phyloP scores from a whole-genome alignment of 2,888 invertebrate species.

The Synergus japonicus region DNA sequence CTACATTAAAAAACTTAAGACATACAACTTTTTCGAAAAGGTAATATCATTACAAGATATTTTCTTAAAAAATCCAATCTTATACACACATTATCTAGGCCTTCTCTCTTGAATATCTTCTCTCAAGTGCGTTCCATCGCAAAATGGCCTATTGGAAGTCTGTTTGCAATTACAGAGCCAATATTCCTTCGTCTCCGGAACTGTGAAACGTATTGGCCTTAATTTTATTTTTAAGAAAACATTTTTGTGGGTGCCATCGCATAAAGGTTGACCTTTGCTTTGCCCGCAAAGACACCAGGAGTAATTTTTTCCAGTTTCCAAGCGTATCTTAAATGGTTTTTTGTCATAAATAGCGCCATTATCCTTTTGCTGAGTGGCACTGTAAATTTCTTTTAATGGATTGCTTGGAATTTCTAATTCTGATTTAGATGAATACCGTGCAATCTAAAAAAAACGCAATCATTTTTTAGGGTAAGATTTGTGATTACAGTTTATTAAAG shows the following conservation, averaged over 20 bases:
- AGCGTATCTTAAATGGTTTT: constrained; percentile 89
- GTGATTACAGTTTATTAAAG: not conserved
- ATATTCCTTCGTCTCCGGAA: constrained; percentile 92
- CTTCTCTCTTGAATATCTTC: constrained; percentile 49
- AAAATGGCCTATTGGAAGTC: constrained; percentile 94
- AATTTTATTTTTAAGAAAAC: constrained; percentile 85
- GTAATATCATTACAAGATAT: not conserved
- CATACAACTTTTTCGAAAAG: not conserved
- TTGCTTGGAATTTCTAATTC: constrained; percentile 84
- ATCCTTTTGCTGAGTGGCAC: constrained; percentile 82
- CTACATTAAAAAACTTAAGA: not conserved
- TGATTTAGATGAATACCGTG: constrained; percentile 10
- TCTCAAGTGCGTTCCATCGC: constrained; percentile 95
- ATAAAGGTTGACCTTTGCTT: constrained; percentile 94
- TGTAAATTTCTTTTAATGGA: constrained; percentile 80
- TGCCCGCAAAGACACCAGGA: constrained; percentile 97
- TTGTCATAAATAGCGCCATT: constrained; percentile 92
- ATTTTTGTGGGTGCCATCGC: constrained; percentile 94
- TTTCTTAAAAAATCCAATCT: not conserved
- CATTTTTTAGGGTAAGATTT: not conserved
- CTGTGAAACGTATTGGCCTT: constrained; percentile 89
- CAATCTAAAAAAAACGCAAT: not conserved
- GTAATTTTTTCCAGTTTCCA: constrained; percentile 81
- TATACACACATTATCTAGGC: constrained; percentile 8
- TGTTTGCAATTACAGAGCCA: constrained; percentile 99